Evolutionary conservation across 35 echinoderm and acorn worm species (phyloP).

Genomic region (Ophioderma brevispina): DNA sequence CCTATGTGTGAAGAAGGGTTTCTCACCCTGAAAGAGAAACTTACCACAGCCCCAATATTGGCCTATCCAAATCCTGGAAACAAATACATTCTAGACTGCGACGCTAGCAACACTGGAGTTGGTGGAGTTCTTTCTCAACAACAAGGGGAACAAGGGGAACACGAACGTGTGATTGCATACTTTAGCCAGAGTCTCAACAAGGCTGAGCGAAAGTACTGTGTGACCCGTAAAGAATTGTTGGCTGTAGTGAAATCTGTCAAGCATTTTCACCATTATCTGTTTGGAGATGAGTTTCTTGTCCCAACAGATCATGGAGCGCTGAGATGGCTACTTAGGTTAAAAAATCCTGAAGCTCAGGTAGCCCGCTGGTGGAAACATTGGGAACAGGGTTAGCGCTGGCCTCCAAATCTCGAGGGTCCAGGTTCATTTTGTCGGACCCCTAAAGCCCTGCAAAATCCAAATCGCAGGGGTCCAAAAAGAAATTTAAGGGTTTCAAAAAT

Average conservation of each 20-base stretch:
- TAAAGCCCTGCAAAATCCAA: not conserved
- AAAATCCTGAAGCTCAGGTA: constrained; percentile 27
- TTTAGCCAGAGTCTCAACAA: constrained; percentile 23
- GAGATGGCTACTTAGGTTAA: constrained; percentile 8
- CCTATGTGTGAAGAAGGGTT: constrained; percentile 41
- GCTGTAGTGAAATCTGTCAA: constrained; percentile 24
- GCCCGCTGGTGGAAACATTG: constrained; percentile 43
- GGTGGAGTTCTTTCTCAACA: not conserved
- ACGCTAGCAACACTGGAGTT: not conserved
- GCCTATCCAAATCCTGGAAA: not conserved
- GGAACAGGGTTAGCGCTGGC: no score
- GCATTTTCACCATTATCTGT: constrained; percentile 67
- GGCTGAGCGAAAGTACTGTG: constrained; percentile 53
- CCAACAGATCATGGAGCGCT: constrained; percentile 40
- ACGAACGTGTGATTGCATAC: constrained; percentile 14
- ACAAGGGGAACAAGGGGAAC: not conserved
- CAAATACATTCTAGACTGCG: not conserved
- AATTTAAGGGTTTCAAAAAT: no score
- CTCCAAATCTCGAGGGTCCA: no score
- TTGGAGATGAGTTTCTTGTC: constrained; percentile 36
- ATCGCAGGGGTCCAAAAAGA: no score
- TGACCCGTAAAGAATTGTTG: constrained; percentile 40
- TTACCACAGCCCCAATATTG: not conserved
- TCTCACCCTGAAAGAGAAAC: constrained; percentile 21
- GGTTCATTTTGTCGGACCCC: no score